A percentile compares a stretch with the other conserved stretches of the same genome.
Conservation (phyloP, 2,888 invertebrate genomes). For the Muscina levida region DNA sequence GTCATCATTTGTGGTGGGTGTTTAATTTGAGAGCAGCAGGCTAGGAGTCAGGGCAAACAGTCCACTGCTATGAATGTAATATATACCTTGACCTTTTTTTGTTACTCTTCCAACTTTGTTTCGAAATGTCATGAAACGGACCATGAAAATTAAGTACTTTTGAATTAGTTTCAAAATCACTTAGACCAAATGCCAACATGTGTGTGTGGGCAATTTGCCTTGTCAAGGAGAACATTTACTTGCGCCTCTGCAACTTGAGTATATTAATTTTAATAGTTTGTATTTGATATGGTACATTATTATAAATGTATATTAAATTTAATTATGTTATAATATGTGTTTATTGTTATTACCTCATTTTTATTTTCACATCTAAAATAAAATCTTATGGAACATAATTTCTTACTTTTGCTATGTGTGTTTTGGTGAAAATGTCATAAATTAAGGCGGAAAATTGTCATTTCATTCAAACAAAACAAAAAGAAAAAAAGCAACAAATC, state of each 20-base stretch:
- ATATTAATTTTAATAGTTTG: slow-evolving; percentile 23
- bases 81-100: slow-evolving; percentile 54
- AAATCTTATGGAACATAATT: too few species aligned
- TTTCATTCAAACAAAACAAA: slow-evolving; percentile 5
- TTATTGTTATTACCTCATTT: slow-evolving; percentile 50
- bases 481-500: slow-evolving; percentile 38
- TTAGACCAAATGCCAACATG: slow-evolving; percentile 22
- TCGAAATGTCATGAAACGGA: neutral
- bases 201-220: slow-evolving; percentile 42
- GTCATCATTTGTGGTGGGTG: slow-evolving; percentile 55
- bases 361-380: slow-evolving; percentile 38
- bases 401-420: neutral
- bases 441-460: slow-evolving; percentile 41
- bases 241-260: neutral
- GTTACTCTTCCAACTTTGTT: neutral
- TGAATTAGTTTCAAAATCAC: slow-evolving; percentile 44
- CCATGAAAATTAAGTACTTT: slow-evolving; percentile 49
- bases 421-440: slow-evolving; percentile 35
- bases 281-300: slow-evolving; percentile 8
- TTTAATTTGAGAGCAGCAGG: slow-evolving; percentile 37
- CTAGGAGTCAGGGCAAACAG: too few species aligned
- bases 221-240: slow-evolving; percentile 32
- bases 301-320: neutral
- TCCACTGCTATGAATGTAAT: neutral
- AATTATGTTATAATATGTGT: slow-evolving; percentile 16